Evolutionary conservation across 2,888 invertebrate genomes (phyloP), one percentile per base, ranked within the genome.

Genomic region (Aricia artaxerxes): DNA sequence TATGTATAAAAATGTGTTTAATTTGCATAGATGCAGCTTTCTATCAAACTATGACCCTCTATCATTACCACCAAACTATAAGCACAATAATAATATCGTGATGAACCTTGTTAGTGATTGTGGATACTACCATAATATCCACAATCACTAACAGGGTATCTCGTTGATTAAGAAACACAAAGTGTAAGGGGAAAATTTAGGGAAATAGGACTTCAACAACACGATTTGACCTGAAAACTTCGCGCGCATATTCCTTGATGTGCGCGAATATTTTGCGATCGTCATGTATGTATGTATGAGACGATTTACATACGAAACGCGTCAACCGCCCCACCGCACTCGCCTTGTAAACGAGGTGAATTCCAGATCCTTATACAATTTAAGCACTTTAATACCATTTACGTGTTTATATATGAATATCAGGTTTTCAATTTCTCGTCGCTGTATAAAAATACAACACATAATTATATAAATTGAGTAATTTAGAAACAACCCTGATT

Each of bases 231-330:
- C 49, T 76, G 53, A 31, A 76, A 76, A 35, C 53, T 57, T 76
- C 35, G 53, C 75, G 75, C 76, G 73, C 79, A 78, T 79, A 80
- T 81, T 79, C 80, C 79, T 78, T 78, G 80, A 76, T 78, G 76
- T 80, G 53, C 75, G 78, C 78, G 82, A 81, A 82, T 81, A 82
- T 80, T 80, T 82, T 82, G 82, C 80, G 73, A 80, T 78, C 80
- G 77, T 82, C 82, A 84, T 83, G 84, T 84, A 83, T 84, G 84
- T 84, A 84, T 84, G 84, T 84, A 84, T 84, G 83, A 83, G 81
- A 60, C 73, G 81, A 83, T 84, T 84, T 81, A 81, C 84, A 84
- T 84, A 84, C 83, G 82, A 82, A 84, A 83, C 82, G 84, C 81
- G 80, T 79, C 80, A 81, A 79, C 77, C 80, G 78, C 64, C 78